phyloP scores from a whole-genome alignment of 2,888 invertebrate genomes.

The Sycophila texana region DNA sequence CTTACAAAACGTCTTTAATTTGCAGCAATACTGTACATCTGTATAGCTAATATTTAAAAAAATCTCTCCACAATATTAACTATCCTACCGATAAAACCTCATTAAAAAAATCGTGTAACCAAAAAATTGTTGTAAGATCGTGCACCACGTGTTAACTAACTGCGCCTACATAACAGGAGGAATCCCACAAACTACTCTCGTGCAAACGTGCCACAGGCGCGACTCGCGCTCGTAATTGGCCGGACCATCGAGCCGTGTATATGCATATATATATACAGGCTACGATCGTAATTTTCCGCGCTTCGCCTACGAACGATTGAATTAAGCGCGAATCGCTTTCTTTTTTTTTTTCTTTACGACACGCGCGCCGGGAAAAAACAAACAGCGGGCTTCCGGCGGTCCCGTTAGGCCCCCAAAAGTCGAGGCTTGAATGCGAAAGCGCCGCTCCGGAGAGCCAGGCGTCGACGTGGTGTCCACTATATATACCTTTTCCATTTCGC shows the following conservation, averaged over 20 bases:
- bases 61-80: too few species aligned
- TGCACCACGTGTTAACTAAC: too few species aligned
- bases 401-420: slow-evolving; percentile 39
- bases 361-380: slow-evolving; percentile 20
- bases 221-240: too few species aligned
- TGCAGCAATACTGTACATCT: too few species aligned
- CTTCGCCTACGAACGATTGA: slow-evolving; percentile 32
- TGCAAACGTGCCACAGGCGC: background rate
- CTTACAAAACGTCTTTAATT: too few species aligned
- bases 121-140: too few species aligned
- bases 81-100: too few species aligned
- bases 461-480: background rate
- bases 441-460: background rate
- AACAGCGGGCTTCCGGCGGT: slow-evolving; percentile 38
- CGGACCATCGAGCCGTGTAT: too few species aligned
- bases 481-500: background rate
- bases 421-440: slow-evolving; percentile 35
- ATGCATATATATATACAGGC: background rate
- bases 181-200: background rate
- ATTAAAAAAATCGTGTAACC: too few species aligned
- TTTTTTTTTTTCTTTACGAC: slow-evolving; percentile 15
- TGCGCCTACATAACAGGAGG: background rate
- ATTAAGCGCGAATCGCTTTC: slow-evolving; percentile 24
- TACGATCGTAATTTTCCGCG: slow-evolving; percentile 13
- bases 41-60: too few species aligned